Evolutionary conservation across 2,797 vertebrate genomes (phyloP), one percentile per base, ranked within the genome.

Genomic region (Rhinoraja longicauda): DNA sequence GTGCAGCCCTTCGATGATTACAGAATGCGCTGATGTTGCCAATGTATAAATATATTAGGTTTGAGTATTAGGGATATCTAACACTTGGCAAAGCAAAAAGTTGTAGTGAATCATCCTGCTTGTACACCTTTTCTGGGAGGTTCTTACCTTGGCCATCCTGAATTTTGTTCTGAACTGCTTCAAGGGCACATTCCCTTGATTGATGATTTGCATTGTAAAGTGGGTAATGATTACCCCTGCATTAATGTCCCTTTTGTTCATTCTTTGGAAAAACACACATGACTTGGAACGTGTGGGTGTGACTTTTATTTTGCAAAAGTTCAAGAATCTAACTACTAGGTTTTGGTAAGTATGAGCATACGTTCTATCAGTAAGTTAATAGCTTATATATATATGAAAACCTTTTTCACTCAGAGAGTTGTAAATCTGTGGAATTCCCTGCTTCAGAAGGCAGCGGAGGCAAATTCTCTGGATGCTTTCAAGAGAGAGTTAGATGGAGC

Each of bases 221-320:
- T 91, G 67, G 88, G 67, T 45, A 91, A 91, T 72, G 67, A 91
- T 91, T 72, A 91, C 88, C 72, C 12, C 82, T 10, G 36, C 19
- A 70, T 72, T 72, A 91, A 91, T 72, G 36, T 36, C 88, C 67
- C 67, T 91, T 67, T 91, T 91, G 88, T 91, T 91, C 62, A 45
- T 72, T 91, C 62, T 24, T 91, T 72, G 64, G 86, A 72, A 91
- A 32, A 72, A 9, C 32, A 45, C 88, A 91, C 88, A 72, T 91
- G 67, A 91, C 67, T 91, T 72, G 39, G 88, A 91, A 73, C 24
- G 72, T 91, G 88, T 91, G 32, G 88, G 67, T 72, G 64, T 73
- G 67, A 36, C 19, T 91, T 91, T 39, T 70, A 90, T 17, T 36
- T 72, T 72, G 64, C 32, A 32, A 72, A 91, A 39, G 19, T 91